Evolutionary conservation across 2,797 vertebrate species (phyloP), one percentile per base, ranked within the genome.

Genomic region (Molossus molossus): DNA sequence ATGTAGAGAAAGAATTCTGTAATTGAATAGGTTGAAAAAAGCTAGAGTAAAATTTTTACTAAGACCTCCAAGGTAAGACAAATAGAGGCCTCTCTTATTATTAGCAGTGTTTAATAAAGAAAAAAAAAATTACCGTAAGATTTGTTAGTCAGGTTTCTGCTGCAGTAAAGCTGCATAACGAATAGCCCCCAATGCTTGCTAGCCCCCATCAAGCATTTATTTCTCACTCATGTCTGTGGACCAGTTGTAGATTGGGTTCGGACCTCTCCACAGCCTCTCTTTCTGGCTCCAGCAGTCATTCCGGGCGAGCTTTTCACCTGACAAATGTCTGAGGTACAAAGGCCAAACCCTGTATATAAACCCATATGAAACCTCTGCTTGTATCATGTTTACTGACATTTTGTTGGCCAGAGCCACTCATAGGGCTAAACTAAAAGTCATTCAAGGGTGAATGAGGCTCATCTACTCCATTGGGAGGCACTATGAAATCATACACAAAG

Each of bases 21-120:
- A 92, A 94, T 50, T 95, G 58, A 87, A 88, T 6, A 62, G 29
- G 53, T 90, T 94, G 37, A 55, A 40, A 90, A 94, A 95, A 75
- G 9, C 9, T 40, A 69, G 21, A 90, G 48, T 48, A 37, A 37
- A 25, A 64, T 84, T 93, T 95, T 93, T 8, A 87, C 91, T 94
- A 80, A 87, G 60, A 73, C 60, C n/a, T 25, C 45, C 20, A 67
- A 79, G 23, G 5, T 87, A 73, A 79, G 18, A 86, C 21, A 60
- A 90, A 76, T 48, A 91, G 60, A 96, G 7, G 40, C n/a, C 29
- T 94, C 70, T 93, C 25, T 88, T 70, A 58, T 5, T 94, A 90
- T 90, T 75, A 88, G 27, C 60, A 76, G 23, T 48, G 45, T 84
- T 85, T 80, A 18, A 93, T 90, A 83, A 88, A 91, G 70, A 70